These are phyloP conservation scores for Chamaea fasciata DNA, from an alignment of 2,113 vertebrate genomes.

Conservation along the genomic window DNA sequence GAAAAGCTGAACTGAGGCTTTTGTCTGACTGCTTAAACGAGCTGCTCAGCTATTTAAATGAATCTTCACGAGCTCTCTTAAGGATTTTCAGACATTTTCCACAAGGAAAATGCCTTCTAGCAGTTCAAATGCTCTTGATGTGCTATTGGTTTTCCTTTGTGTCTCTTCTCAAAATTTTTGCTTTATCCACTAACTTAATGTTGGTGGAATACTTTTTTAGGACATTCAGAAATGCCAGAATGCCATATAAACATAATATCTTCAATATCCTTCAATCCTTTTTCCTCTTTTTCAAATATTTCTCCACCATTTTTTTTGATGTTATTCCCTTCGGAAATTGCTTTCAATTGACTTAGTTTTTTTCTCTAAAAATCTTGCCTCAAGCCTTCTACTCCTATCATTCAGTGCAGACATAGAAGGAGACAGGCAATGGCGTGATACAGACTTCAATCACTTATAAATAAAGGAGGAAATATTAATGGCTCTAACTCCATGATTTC, in stretches of 20 bases:
- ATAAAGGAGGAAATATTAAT: constrained; percentile 24
- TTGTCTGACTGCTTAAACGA: constrained; percentile 26
- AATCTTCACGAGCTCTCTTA: neutral
- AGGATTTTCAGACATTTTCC: constrained; percentile 33
- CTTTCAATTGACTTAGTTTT: constrained; percentile 52
- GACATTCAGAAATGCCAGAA: constrained; percentile 32
- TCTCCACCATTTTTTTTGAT: constrained; percentile 31
- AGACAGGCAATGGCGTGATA: neutral
- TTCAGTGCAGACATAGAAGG: constrained; percentile 22
- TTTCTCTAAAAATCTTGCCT: constrained; percentile 53
- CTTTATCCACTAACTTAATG: constrained; percentile 7
- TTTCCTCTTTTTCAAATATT: constrained; percentile 42
- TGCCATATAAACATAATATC: constrained; percentile 38
- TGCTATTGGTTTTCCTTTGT: constrained; percentile 45
- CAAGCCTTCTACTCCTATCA: constrained; percentile 34
- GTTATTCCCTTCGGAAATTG: constrained; percentile 61
- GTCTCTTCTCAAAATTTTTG: constrained; percentile 4
- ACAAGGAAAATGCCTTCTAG: constrained; percentile 33
- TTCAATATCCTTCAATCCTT: constrained; percentile 34
- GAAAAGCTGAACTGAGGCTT: neutral
- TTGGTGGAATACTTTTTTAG: constrained; percentile 13
- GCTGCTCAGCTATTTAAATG: constrained; percentile 32
- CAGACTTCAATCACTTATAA: constrained; percentile 18
- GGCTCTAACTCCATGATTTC: neutral
- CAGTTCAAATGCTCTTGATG: constrained; percentile 24